Conservation (phyloP, 2,113 vertebrate genomes). For the Poeciliopsis retropinna region DNA sequence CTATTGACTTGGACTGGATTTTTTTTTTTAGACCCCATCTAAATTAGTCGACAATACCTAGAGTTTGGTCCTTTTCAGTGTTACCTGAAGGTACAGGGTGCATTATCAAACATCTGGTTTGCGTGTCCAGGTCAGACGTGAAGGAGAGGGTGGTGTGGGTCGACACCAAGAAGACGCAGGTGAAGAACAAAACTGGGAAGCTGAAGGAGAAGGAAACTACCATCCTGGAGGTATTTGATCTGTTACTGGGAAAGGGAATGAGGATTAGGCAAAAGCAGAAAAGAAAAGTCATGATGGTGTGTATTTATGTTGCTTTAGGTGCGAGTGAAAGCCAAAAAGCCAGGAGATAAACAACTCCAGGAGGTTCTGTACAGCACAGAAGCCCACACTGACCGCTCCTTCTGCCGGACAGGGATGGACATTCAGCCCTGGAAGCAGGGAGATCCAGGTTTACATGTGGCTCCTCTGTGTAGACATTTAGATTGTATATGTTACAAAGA, state of each 20-base stretch:
- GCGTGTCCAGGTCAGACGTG: constrained; percentile 72
- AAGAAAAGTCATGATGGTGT: too few relatives aligned
- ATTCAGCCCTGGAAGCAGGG: constrained; percentile 77
- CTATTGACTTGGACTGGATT: too few relatives aligned
- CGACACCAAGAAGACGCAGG: constrained; percentile 77
- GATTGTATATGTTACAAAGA: too few relatives aligned
- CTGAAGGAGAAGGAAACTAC: constrained; percentile 80
- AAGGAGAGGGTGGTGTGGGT: constrained; percentile 81
- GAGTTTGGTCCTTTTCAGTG: neutral
- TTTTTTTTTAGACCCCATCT: too few relatives aligned
- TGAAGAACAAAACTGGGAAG: constrained; percentile 76
- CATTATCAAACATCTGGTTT: neutral
- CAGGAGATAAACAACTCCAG: constrained; percentile 72
- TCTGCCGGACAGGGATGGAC: constrained; percentile 73
- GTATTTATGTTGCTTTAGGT: constrained; percentile 45
- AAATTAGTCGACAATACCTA: too few relatives aligned
- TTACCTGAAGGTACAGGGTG: neutral
- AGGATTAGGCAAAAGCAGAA: neutral
- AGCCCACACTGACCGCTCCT: constrained; percentile 78
- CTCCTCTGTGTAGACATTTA: too few relatives aligned
- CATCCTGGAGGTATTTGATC: constrained; percentile 68
- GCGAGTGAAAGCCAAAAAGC: constrained; percentile 76
- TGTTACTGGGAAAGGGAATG: neutral
- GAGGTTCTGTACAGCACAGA: constrained; percentile 80
- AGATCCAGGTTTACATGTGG: constrained; percentile 1